Evolutionary conservation across 2,797 vertebrate genomes (phyloP).

Genomic region (Peromyscus aztecus): DNA sequence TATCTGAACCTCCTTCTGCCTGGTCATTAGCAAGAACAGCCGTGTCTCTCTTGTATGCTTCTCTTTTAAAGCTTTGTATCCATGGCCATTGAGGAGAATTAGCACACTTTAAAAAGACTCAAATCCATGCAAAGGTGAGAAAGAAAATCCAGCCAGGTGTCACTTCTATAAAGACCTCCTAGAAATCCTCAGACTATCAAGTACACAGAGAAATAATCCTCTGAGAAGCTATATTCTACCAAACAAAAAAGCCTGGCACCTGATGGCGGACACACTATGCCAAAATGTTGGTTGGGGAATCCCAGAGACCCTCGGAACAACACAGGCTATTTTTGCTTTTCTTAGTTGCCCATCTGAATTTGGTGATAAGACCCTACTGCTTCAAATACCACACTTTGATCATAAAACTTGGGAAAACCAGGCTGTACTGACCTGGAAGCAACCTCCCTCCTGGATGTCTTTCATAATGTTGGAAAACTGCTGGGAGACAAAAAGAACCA

Average conservation of each 20-base stretch:
- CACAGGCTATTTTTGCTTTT: not conserved
- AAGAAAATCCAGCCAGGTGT: conserved; percentile 21
- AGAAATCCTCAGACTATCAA: conserved; percentile 74
- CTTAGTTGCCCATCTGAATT: not conserved
- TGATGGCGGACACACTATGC: not conserved
- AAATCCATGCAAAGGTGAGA: conserved; percentile 67
- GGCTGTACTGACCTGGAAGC: not conserved
- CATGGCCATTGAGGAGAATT: not conserved
- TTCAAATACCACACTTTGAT: not conserved
- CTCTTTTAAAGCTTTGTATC: not conserved
- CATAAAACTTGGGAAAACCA: not conserved
- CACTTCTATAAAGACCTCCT: conserved; percentile 62
- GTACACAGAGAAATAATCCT: not conserved
- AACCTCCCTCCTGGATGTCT: not conserved
- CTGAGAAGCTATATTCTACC: not conserved
- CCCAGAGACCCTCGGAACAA: not conserved
- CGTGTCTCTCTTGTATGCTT: not conserved
- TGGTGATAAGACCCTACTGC: not conserved
- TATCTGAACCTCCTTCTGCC: not conserved
- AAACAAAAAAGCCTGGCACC: not conserved
- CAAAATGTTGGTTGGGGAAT: not conserved
- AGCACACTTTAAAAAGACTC: conserved; percentile 24
- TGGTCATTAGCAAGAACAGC: rapidly evolving
- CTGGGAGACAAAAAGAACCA: not conserved
- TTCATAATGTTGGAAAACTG: not conserved